Evolutionary conservation across 2,888 invertebrate species (phyloP).

Genomic region (Hypsopygia costalis): DNA sequence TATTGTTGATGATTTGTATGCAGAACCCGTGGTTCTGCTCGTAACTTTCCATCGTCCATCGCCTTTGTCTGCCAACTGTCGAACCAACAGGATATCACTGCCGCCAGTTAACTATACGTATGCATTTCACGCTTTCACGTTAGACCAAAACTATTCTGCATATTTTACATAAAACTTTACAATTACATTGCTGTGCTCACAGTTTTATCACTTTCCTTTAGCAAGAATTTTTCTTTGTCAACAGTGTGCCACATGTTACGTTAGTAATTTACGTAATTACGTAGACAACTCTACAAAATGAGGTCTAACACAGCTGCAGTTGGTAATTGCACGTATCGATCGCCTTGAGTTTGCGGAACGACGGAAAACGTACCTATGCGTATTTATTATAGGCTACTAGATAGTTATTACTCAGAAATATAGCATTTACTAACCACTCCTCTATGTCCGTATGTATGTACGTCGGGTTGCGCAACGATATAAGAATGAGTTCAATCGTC

Average conservation of each 20-base stretch:
- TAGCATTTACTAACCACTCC: conserved; percentile 51
- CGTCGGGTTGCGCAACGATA: conserved; percentile 37
- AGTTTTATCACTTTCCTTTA: conserved; percentile 6
- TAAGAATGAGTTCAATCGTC: conserved; percentile 44
- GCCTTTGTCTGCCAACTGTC: conserved; percentile 54
- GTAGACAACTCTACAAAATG: conserved; percentile 36
- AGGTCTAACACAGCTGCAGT: conserved; percentile 31
- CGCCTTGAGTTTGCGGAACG: conserved; percentile 70
- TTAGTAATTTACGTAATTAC: conserved; percentile 48
- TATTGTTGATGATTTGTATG: conserved; percentile 73
- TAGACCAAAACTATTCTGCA: conserved; percentile 1
- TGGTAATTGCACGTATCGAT: conserved; percentile 61
- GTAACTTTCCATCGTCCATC: conserved; percentile 73
- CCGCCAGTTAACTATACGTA: conserved; percentile 10
- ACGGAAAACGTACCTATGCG: conserved; percentile 49
- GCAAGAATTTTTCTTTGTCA: conserved; percentile 1
- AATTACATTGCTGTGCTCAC: not conserved
- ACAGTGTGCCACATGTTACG: conserved; percentile 11
- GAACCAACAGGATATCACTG: conserved; percentile 42
- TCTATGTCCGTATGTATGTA: conserved; percentile 44
- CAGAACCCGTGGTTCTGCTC: conserved; percentile 38
- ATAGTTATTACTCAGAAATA: conserved; percentile 33
- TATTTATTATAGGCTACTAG: conserved; percentile 40
- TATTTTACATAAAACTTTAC: not conserved
- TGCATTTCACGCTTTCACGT: conserved; percentile 33